Evolutionary conservation across 2,797 vertebrate genomes (phyloP).

Genomic region (Onychomys torridus): DNA sequence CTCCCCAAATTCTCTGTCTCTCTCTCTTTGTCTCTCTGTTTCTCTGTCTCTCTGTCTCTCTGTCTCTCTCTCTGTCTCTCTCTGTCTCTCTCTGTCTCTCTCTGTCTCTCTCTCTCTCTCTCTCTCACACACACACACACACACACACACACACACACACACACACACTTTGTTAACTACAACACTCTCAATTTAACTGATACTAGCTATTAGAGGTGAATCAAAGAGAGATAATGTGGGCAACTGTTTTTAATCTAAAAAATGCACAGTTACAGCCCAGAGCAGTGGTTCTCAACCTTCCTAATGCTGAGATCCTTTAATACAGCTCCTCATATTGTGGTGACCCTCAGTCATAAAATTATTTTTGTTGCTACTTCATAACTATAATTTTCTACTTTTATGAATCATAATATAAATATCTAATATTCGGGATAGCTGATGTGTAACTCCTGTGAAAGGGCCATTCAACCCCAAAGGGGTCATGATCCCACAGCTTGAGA

Average conservation of each 20-base stretch:
- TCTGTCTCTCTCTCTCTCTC: too few species aligned
- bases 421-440: not conserved
- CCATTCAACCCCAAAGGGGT: not conserved
- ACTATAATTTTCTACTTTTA: not conserved
- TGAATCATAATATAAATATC: not conserved
- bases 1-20: not conserved
- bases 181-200: not conserved
- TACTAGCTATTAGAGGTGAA: not conserved
- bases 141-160: not conserved
- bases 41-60: too few species aligned
- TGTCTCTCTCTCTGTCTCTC: too few species aligned
- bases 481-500: not conserved
- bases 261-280: not conserved
- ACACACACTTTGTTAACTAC: not conserved
- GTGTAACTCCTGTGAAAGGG: not conserved
- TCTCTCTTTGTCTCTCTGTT: too few species aligned
- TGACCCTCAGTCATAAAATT: not conserved
- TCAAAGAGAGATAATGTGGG: not conserved
- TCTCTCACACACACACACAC: not conserved
- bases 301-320: not conserved
- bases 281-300: not conserved
- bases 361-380: not conserved
- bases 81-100: too few species aligned
- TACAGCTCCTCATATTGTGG: not conserved
- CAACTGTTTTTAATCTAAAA: not conserved